Base-by-base conservation (phyloP, 1,140 invertebrate species). In the Leptopilina boulardi region DNA sequence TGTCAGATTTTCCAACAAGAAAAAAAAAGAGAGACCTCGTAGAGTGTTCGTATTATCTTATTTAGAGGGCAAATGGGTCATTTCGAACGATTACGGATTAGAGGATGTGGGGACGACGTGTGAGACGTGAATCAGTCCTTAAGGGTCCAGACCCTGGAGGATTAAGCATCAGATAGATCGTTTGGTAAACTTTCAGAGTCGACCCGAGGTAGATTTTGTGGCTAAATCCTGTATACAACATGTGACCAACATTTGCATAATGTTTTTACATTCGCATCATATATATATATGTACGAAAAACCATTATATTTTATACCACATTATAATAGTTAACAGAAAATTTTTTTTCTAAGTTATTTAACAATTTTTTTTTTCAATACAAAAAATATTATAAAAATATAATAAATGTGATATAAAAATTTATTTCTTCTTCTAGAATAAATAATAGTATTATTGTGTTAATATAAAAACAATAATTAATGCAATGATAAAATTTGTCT, bases 91-190 rank as follows among this genome's bases (percentile, higher is more conserved):
- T 66, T 66, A 34, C 21, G 59, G 59, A 30, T n/a, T 66, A 34
- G 26, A 66, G 47, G 47, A 66, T 66, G 59, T 66, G 26, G 59
- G 59, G 26, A 66, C 59, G 59, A 66, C 59, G 59, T 66, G 59
- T 66, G 23, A 66, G 59, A 66, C 59, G 26, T 66, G 59, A 66
- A 66, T 66, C 59, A 66, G 59, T 30, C 59, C 59, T 66, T 66
- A 66, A 66, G 59, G 59, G 59, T 66, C 59, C n/a, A 10, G 59
- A 66, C 59, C 59, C 59, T 66, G 59, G 59, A 66, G 59, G 59
- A 66, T 66, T 34, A 66, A 30, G 59, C 23, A 66, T 30, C 59
- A 66, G 59, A 66, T n/a, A 30, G 23, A 66, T 66, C 59, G 59
- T 34, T 66, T 66, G 59, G 59, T 66, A 66, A 66, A 30, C 59